These are phyloP conservation scores for Dinocampus coccinellae DNA, from an alignment of 2,888 invertebrate genomes.

Conservation along the genomic window DNA sequence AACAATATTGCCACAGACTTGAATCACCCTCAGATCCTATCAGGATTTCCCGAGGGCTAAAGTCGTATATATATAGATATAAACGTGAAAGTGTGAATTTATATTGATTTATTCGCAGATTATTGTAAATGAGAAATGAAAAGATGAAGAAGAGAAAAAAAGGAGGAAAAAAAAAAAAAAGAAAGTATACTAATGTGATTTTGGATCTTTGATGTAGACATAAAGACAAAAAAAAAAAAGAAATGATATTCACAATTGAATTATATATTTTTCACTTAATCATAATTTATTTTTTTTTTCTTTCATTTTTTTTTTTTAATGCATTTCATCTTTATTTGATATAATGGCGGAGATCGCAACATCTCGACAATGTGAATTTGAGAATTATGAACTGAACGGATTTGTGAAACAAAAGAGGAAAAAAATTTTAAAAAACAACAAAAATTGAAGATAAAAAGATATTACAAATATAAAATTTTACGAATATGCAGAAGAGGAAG, in stretches of 20 bases:
- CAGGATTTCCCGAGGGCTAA: slow-evolving; percentile 9
- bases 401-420: slow-evolving; percentile 19
- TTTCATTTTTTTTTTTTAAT: background rate
- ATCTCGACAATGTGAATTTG: slow-evolving; percentile 18
- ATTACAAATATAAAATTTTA: no score
- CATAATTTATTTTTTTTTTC: background rate
- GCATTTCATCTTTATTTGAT: slow-evolving; percentile 7
- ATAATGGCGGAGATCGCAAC: slow-evolving; percentile 22
- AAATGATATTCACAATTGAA: background rate
- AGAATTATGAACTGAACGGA: slow-evolving; percentile 20
- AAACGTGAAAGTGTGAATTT: background rate
- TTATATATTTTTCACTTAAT: background rate
- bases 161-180: no score
- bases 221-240: no score
- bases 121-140: background rate
- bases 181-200: background rate
- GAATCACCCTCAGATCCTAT: slow-evolving; percentile 21
- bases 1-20: slow-evolving; percentile 47
- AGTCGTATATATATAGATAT: background rate
- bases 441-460: no score
- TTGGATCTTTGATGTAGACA: background rate
- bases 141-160: background rate
- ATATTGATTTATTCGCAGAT: slow-evolving; percentile 17
- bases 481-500: slow-evolving; percentile 14
- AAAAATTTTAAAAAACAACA: no score